phyloP scores from a whole-genome alignment of 2,888 invertebrate genomes.

The Rapana venosa region DNA sequence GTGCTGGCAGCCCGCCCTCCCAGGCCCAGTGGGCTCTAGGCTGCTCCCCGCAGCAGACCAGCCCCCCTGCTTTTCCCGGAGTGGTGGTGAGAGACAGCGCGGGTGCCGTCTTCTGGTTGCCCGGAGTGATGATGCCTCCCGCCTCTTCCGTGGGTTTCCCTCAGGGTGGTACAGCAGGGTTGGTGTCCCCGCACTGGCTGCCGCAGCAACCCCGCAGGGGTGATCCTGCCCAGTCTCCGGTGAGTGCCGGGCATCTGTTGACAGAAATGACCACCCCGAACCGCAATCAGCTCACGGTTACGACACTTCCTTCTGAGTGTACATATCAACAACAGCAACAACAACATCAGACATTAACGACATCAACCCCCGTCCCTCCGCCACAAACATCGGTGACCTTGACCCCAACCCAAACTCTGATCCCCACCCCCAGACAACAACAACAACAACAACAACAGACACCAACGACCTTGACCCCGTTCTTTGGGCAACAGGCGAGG shows the following conservation, averaged over 20 bases:
- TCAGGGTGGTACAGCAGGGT: neutral
- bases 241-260: neutral
- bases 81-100: constrained; percentile 22
- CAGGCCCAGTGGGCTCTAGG: neutral
- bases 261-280: neutral
- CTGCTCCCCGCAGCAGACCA: neutral
- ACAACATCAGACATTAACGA: neutral
- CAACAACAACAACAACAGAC: neutral
- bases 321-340: neutral
- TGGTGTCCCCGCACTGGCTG: neutral
- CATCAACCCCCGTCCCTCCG: too few species aligned
- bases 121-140: neutral
- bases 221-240: neutral
- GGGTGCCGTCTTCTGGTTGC: neutral
- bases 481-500: neutral
- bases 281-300: neutral
- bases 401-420: neutral
- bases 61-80: neutral
- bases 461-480: neutral
- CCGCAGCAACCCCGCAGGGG: neutral
- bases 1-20: neutral
- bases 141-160: neutral
- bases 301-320: neutral
- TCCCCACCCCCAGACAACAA: neutral
- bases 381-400: too few species aligned